These are phyloP conservation scores for Sesamia nonagrioides DNA, from an alignment of 1,140 invertebrate genomes.

Conservation along the genomic window DNA sequence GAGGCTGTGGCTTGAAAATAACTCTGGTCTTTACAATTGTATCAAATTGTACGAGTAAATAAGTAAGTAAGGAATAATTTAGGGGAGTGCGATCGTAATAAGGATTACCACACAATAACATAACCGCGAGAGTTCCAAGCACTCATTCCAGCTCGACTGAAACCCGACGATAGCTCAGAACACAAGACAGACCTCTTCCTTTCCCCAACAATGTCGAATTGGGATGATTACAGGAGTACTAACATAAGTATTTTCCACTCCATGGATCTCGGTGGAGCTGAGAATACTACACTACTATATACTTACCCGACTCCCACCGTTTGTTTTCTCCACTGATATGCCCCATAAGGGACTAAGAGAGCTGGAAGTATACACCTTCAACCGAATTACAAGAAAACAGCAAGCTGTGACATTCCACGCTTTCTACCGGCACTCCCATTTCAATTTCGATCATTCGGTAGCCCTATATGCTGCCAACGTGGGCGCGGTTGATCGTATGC, in stretches of 20 bases:
- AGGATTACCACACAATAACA: no score
- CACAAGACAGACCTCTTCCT: no score
- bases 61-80: no score
- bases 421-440: constrained; percentile 2
- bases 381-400: background rate
- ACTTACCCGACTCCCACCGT: background rate
- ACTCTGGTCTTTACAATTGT: no score
- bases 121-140: no score
- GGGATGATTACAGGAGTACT: no score
- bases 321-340: background rate
- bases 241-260: background rate
- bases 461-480: constrained; percentile 15
- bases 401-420: constrained; percentile 3
- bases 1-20: no score
- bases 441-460: constrained; percentile 32
- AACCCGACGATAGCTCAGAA: no score
- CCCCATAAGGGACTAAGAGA: background rate
- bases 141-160: no score
- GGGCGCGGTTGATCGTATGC: constrained; percentile 54
- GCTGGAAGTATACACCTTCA: background rate
- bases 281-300: background rate
- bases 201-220: no score
- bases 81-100: no score
- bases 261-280: background rate
- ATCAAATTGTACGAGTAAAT: no score